phyloP scores from a whole-genome alignment of 2,797 vertebrate genomes.

The Oryzias dopingdopingensis region DNA sequence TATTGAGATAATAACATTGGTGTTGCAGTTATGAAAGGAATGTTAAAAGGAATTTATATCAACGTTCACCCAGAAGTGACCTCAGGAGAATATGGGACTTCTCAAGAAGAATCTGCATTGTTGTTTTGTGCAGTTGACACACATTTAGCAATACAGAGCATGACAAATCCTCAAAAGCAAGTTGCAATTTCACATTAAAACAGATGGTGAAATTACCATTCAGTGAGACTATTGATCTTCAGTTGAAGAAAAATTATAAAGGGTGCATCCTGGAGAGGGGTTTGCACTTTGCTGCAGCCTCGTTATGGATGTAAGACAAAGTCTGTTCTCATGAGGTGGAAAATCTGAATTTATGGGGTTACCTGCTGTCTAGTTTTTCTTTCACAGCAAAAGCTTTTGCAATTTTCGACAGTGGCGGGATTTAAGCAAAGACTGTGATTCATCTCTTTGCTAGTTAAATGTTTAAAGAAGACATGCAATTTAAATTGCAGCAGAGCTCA shows the following conservation, averaged over 20 bases:
- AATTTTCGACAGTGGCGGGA: slow-evolving; percentile 77
- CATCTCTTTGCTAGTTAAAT: slow-evolving; percentile 78
- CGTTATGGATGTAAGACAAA: slow-evolving; percentile 32
- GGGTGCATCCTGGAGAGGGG: slow-evolving; percentile 23
- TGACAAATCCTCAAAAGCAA: slow-evolving; percentile 27
- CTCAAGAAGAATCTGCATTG: slow-evolving; percentile 22
- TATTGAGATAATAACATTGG: slow-evolving; percentile 23
- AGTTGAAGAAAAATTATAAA: slow-evolving; percentile 31
- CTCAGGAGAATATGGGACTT: not conserved
- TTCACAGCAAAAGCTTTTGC: slow-evolving; percentile 71
- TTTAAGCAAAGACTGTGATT: slow-evolving; percentile 81
- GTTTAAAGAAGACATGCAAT: slow-evolving; percentile 81
- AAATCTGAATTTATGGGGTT: slow-evolving; percentile 61
- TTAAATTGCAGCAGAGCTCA: slow-evolving; percentile 80
- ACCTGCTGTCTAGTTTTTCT: slow-evolving; percentile 66
- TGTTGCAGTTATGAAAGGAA: slow-evolving; percentile 7
- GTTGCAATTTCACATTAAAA: slow-evolving; percentile 39
- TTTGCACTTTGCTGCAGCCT: slow-evolving; percentile 19
- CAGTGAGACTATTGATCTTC: slow-evolving; percentile 44
- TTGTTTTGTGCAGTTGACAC: slow-evolving; percentile 34
- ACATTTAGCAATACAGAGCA: slow-evolving; percentile 23
- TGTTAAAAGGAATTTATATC: slow-evolving; percentile 35
- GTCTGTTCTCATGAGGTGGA: slow-evolving; percentile 30
- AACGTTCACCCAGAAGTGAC: slow-evolving; percentile 11
- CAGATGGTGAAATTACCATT: slow-evolving; percentile 47